phyloP scores from a whole-genome alignment of 2,797 vertebrate genomes.

The Sylvia borin region DNA sequence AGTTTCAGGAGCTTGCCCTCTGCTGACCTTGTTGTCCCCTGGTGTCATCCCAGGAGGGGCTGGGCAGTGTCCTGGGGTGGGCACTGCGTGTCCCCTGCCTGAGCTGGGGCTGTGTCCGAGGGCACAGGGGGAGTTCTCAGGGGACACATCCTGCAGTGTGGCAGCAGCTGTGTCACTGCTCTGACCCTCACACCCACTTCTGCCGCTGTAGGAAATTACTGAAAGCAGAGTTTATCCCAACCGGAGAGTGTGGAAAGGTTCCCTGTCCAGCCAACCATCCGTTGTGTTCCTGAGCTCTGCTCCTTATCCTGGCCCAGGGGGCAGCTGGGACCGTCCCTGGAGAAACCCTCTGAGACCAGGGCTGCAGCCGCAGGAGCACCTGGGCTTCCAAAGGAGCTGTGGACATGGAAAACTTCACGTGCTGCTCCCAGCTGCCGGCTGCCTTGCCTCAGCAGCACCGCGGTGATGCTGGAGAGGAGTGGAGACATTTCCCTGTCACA shows the following conservation, averaged over 20 bases:
- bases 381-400: not conserved
- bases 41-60: too few species aligned
- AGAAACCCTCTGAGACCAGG: not conserved
- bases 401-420: not conserved
- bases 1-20: not conserved
- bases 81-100: not conserved
- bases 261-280: not conserved
- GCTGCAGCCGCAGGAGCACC: not conserved
- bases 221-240: not conserved
- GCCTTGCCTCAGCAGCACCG: not conserved
- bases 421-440: not conserved
- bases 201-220: not conserved
- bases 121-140: not conserved
- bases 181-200: not conserved
- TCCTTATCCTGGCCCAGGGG: not conserved
- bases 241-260: not conserved
- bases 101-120: not conserved
- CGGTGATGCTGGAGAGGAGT: not conserved
- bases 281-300: not conserved
- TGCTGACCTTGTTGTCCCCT: not conserved
- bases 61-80: not conserved
- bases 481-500: not conserved
- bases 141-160: not conserved
- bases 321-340: not conserved
- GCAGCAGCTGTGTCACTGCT: not conserved